Base-by-base conservation (phyloP, 2,113 vertebrate genomes). In the Cephalopholis sonnerati region DNA sequence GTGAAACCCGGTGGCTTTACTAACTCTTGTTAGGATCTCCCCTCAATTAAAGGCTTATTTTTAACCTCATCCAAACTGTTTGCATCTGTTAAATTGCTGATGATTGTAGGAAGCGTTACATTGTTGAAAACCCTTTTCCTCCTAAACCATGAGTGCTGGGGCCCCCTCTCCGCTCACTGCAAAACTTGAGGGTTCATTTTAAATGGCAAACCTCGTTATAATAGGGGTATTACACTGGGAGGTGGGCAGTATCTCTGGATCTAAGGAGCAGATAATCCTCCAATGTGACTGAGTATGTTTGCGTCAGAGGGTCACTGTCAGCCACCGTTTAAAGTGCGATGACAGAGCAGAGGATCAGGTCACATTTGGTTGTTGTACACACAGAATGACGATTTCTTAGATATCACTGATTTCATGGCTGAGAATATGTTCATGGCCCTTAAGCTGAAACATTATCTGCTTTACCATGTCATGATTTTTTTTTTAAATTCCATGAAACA, bases 1-100 rank as follows among this genome's bases (percentile, higher is more conserved):
- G 24, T 53, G 58, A 78, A 83, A 69, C 0, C 9, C 20, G 24
- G 57, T 58, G 75, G 77, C 50, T 79, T 78, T 55, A 65, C 46
- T 59, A 74, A 79, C 27, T 73, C 73, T 63, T 79, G 48, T 86
- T 78, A 85, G 70, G 70, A 77, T 85, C 39, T 62, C 74, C 22
- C 39, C 66, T 63, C 70, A 81, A 67, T 85, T 87, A 48, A 70
- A 29, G 65, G 73, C 32, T 79, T 86, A 89, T 65, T 78, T 29
- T 64, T 70, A 72, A 78, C 64, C 55, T 84, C 81, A 73, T 73
- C 54, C 53, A 61, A 86, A 90, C 79, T 73, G 72, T 81, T 80
- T 86, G 27, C 44, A 44, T 71, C 63, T 86, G 83, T 73, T 59
- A 69, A 81, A 84, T 75, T 22, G 12, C 29, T 62, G 54, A 77